Conservation (phyloP, 2,797 vertebrate species). For the Brachyrhaphis roseni region DNA sequence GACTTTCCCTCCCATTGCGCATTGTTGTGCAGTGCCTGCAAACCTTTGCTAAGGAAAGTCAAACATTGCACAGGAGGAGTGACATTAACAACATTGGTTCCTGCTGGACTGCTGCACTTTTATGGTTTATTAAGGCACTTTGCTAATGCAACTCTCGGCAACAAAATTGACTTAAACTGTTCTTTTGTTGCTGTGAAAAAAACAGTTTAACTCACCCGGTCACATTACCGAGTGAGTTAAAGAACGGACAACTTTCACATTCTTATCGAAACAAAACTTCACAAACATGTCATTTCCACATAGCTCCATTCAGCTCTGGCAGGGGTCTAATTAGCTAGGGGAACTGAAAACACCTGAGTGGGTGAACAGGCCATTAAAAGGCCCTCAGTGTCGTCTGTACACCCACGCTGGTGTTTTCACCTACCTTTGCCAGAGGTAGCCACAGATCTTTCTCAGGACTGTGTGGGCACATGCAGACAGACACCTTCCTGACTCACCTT, state of each 20-base stretch:
- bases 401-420: conserved; percentile 20
- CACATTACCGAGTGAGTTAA: not conserved
- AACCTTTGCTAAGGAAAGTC: conserved; percentile 14
- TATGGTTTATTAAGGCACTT: not conserved
- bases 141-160: not conserved
- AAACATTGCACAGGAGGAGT: conserved; percentile 8
- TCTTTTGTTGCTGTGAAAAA: conserved; percentile 6
- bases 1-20: not conserved
- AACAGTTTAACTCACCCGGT: not conserved
- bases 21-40: not conserved
- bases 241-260: conserved; percentile 7
- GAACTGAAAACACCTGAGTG: conserved; percentile 20
- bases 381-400: not conserved
- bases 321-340: conserved; percentile 13
- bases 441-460: conserved; percentile 24
- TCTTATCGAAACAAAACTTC: not conserved
- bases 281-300: not conserved
- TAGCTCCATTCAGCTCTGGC: conserved; percentile 2
- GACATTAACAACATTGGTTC: conserved; percentile 21
- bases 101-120: conserved; percentile 9
- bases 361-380: conserved; percentile 16
- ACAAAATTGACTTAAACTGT: not conserved
- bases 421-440: conserved; percentile 10
- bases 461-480: conserved; percentile 1
- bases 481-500: conserved; percentile 4